Evolutionary conservation across 2,797 vertebrate species (phyloP).

Genomic region (Neoniphon sammara): DNA sequence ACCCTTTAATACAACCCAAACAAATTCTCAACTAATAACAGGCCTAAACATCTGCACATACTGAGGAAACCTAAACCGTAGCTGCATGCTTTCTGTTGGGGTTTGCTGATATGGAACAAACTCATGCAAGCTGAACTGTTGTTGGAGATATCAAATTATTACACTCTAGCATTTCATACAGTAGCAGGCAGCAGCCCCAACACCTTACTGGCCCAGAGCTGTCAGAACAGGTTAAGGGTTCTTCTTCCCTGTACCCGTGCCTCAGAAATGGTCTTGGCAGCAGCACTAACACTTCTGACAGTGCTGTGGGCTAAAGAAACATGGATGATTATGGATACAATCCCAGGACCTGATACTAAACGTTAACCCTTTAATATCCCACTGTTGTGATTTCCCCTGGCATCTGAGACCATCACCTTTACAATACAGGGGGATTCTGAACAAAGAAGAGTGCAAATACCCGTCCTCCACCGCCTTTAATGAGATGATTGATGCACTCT

Average conservation of each 20-base stretch:
- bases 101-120: constrained; percentile 21
- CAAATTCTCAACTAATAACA: constrained; percentile 1
- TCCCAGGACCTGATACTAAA: constrained; percentile 20
- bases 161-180: constrained; percentile 7
- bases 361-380: constrained; percentile 10
- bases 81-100: neutral
- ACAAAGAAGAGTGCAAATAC: constrained; percentile 5
- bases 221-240: constrained; percentile 14
- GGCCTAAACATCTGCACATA: constrained; percentile 12
- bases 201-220: constrained; percentile 3
- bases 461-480: neutral
- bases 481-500: constrained; percentile 11
- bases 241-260: neutral
- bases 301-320: constrained; percentile 13
- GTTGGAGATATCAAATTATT: constrained; percentile 39
- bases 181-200: constrained; percentile 12
- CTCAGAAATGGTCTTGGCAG: constrained; percentile 10
- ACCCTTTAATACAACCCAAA: neutral
- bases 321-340: constrained; percentile 27
- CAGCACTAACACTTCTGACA: constrained; percentile 5
- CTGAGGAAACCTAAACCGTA: constrained; percentile 14
- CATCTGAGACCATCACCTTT: constrained; percentile 8
- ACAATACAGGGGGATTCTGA: neutral
- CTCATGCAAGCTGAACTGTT: neutral
- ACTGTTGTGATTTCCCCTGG: constrained; percentile 1